Evolutionary conservation across 2,888 invertebrate genomes (phyloP).

Genomic region (Amblyteles armatorius): DNA sequence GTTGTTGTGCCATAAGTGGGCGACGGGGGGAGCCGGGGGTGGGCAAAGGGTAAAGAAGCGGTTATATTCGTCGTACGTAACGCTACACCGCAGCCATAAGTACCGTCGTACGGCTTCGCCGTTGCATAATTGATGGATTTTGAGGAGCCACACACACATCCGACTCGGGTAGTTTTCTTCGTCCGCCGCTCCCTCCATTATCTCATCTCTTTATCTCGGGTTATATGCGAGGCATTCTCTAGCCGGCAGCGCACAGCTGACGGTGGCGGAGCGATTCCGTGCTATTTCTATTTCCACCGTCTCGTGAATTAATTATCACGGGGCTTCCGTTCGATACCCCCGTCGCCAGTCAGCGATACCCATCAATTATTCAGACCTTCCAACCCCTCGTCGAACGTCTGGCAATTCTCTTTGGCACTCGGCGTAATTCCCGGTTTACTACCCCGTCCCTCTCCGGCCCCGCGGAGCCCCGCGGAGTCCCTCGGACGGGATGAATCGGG

Average conservation of each 20-base stretch:
- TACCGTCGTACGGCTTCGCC: slow-evolving; percentile 44
- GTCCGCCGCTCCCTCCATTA: slow-evolving; percentile 15
- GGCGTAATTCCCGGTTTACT: slow-evolving; percentile 67
- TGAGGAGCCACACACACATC: slow-evolving; percentile 39
- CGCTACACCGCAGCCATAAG: neutral
- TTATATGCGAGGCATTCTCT: slow-evolving; percentile 31
- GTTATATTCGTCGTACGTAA: slow-evolving; percentile 25
- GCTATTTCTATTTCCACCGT: slow-evolving; percentile 80
- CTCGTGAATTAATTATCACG: slow-evolving; percentile 81
- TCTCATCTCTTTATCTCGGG: slow-evolving; percentile 53
- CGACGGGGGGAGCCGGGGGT: neutral
- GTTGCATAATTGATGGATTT: slow-evolving; percentile 62
- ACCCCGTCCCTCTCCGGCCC: neutral
- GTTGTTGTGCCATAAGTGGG: slow-evolving; percentile 22
- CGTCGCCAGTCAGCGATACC: slow-evolving; percentile 76
- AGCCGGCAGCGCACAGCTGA: slow-evolving; percentile 17
- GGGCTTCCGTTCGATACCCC: slow-evolving; percentile 78
- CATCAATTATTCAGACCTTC: slow-evolving; percentile 76
- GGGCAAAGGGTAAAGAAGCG: neutral
- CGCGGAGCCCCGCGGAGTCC: neutral
- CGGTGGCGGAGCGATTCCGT: slow-evolving; percentile 59
- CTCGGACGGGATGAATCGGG: slow-evolving; percentile 47
- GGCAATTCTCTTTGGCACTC: slow-evolving; percentile 68
- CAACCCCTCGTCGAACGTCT: slow-evolving; percentile 55
- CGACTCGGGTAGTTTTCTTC: slow-evolving; percentile 20